A percentile compares a stretch with the other conserved stretches of the same genome.
Evolutionary conservation across 1,140 invertebrate genomes (phyloP).

Genomic region (Coboldia fuscipes): DNA sequence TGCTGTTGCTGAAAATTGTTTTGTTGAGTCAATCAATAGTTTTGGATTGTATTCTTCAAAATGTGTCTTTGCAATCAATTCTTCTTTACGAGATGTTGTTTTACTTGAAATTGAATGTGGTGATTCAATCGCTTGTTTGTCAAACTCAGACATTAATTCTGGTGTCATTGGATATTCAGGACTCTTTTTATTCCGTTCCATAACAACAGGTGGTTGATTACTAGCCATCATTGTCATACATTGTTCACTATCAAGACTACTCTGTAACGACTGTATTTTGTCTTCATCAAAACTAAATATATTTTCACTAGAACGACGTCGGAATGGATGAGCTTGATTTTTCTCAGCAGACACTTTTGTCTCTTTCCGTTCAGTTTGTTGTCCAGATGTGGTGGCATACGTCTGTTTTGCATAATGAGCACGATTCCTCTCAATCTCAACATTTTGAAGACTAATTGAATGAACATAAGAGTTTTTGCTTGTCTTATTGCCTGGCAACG

Average conservation of each 20-base stretch:
- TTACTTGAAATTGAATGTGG: constrained; percentile 11
- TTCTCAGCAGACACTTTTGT: constrained; percentile 3
- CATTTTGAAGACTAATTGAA: constrained; percentile 39
- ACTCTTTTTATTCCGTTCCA: constrained; percentile 16
- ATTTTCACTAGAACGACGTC: constrained; percentile 29
- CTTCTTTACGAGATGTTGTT: constrained; percentile 33
- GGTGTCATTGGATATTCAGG: constrained; percentile 20
- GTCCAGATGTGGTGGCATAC: constrained; percentile 12
- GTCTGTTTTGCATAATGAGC: constrained; percentile 3
- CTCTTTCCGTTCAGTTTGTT: constrained; percentile 12
- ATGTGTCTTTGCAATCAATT: constrained; percentile 35
- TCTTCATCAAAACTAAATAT: constrained; percentile 49
- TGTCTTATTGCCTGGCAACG: constrained; percentile 31
- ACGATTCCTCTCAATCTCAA: constrained; percentile 36
- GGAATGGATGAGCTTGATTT: constrained; percentile 12
- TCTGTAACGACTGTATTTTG: constrained; percentile 40
- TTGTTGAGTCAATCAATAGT: constrained; percentile 22
- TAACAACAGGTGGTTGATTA: constrained; percentile 24
- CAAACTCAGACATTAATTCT: constrained; percentile 33
- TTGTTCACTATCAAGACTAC: constrained; percentile 24
- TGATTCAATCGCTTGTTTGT: constrained; percentile 25
- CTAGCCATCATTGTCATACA: constrained; percentile 26
- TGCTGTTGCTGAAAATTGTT: constrained; percentile 11
- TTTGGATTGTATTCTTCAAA: constrained; percentile 38
- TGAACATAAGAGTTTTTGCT: constrained; percentile 33